Evolutionary conservation across 1,140 invertebrate genomes (phyloP).

Genomic region (Apis dorsata): DNA sequence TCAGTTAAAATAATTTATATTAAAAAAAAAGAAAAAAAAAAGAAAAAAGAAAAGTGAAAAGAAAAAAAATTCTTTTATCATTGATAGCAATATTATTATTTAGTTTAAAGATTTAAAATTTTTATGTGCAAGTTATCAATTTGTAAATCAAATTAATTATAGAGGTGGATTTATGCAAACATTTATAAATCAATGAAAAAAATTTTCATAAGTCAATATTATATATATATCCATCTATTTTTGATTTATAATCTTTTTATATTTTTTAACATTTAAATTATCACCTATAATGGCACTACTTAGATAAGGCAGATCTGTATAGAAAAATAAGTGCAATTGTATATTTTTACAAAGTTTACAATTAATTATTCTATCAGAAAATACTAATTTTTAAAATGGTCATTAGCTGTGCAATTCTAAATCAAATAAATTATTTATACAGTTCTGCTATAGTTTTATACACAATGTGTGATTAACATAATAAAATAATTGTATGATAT

Average conservation of each 20-base stretch:
- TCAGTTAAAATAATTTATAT: conserved; percentile 35
- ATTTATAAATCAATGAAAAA: not conserved
- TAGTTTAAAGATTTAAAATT: conserved; percentile 35
- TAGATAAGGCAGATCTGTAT: conserved; percentile 25
- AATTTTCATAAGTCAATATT: not conserved
- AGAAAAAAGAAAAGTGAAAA: no score
- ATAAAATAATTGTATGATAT: conserved; percentile 29
- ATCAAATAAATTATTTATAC: conserved; percentile 31
- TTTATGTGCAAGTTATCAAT: conserved; percentile 25
- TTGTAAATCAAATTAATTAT: conserved; percentile 41
- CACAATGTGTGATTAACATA: conserved; percentile 26
- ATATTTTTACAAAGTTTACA: conserved; percentile 35
- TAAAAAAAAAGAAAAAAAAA: not conserved
- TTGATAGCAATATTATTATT: conserved; percentile 31
- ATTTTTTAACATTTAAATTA: conserved; percentile 16
- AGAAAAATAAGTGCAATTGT: conserved; percentile 30
- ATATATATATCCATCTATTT: conserved; percentile 20
- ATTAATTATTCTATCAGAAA: conserved; percentile 2
- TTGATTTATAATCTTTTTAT: conserved; percentile 29
- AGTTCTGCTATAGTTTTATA: conserved; percentile 42
- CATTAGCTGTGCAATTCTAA: conserved; percentile 28
- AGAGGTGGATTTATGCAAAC: conserved; percentile 30
- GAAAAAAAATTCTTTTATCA: conserved; percentile 8
- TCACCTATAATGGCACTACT: not conserved
- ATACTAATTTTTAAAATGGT: conserved; percentile 37